Base-by-base conservation (phyloP, 2,797 vertebrate species). In the Clangula hyemalis region DNA sequence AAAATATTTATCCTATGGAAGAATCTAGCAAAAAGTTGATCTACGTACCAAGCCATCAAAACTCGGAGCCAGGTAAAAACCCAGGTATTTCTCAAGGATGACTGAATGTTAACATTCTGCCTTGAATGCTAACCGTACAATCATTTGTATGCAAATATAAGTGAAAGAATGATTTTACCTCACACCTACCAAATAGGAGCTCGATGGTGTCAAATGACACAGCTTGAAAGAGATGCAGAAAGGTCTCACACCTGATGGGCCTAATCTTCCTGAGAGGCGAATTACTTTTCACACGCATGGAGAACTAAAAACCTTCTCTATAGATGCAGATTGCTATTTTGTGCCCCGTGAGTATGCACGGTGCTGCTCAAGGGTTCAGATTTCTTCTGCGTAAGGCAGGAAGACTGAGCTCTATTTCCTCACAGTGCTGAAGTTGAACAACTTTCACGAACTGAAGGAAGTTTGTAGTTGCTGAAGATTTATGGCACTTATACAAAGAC, bases 311-410 rank as follows among this genome's bases (percentile, higher is more conserved):
- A 70, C 34, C n/a, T 36, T 64, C 56, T 13, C 22, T 61, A 11
- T 53, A 64, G 25, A 64, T 19, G 72, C 1, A 21, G 13, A 61
- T 3, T 22, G 45, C 56, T 88, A 91, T 68, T 91, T 76, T 89
- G 73, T 79, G 18, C 53, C 51, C 28, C 24, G 8, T 3, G 7
- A 79, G 25, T 45, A 47, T 0, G 0, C 25, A 10, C 1, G 53
- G 12, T 53, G 82, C 62, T 32, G 43, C 25, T 4, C 12, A 62
- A 12, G 21, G 20, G 57, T 66, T 90, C 64, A 25, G 22, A n/a
- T 39, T 49, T 70, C 51, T 60, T 43, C 49, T n/a, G 7, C 8
- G 2, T 22, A 39, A 43, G 15, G n/a, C 28, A 38, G 2, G 11
- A 24, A 87, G 36, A 49, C 20, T 0, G 0, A 83, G 25, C 27